Evolutionary conservation across 1,140 invertebrate species (phyloP), one percentile per base, ranked within the genome.

Genomic region (Calliopsis andreniformis): DNA sequence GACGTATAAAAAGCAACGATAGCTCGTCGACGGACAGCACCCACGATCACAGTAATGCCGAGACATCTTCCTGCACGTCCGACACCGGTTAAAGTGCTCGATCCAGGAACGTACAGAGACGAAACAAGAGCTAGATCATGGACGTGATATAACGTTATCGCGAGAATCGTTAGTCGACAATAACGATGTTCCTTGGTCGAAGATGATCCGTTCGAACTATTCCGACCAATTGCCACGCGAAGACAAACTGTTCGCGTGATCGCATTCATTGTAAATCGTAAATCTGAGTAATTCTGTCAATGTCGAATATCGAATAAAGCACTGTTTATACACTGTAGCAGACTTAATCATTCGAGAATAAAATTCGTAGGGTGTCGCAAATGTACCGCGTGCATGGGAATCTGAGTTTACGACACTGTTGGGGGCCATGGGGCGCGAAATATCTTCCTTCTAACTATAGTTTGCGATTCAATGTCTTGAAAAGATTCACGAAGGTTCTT

Each of bases 21-120:
- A 93, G 92, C 86, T 93, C 92, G 64, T 93, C 92, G 35, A 93
- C 91, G 71, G 92, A 93, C 75, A 93, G 89, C 87, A 91, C 91
- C 87, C 92, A 92, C 87, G 92, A 91, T 71, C 92, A 92, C 70
- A 92, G 89, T 87, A 91, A 92, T 80, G 90, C 88, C 67, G 92
- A 92, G 42, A 90, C 92, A 39, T 93, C 92, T 45, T 90, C 92
- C 67, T 91, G 89, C 77, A 92, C 92, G 28, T 93, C 92, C 58
- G 92, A 93, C 79, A 92, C 92, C 78, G 91, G 91, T 80, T 93
- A 82, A 82, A 85, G 53, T 35, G 67, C 10, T 58, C 28, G 32
- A 61, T 47, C 47, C 14, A 35, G 55, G 55, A 18, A 45, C n/a
- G 16, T 43, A 49, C 53, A 43, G 45, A n/a, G 61, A 39, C 56